Conservation (phyloP, 2,113 vertebrate genomes). For the Pterophyllum scalare region DNA sequence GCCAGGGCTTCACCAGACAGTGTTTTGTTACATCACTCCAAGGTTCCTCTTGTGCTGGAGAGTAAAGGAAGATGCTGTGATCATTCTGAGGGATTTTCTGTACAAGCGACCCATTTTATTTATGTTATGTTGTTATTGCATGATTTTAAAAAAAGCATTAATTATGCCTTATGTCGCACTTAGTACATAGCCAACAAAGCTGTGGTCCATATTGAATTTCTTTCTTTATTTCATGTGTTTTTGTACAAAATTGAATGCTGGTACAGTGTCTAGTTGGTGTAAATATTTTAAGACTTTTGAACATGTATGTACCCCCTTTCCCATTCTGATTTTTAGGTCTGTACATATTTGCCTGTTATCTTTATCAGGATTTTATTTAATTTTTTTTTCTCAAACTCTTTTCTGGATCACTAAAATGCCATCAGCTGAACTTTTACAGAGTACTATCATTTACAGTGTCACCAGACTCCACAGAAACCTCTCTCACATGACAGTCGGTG, state of each 20-base stretch:
- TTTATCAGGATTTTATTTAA: neutral
- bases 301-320: neutral
- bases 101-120: neutral
- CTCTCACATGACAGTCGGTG: constrained; percentile 46
- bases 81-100: too few species aligned
- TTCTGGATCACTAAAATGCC: neutral
- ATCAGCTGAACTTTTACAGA: constrained; percentile 14
- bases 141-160: neutral
- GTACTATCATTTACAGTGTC: constrained; percentile 37
- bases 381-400: neutral
- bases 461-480: constrained; percentile 21
- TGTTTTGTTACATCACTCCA: neutral
- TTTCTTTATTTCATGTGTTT: neutral
- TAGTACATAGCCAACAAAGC: neutral
- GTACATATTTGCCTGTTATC: neutral
- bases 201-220: neutral
- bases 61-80: too few species aligned
- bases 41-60: too few species aligned
- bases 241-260: neutral
- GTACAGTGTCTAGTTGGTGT: neutral
- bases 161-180: neutral
- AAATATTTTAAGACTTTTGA: neutral
- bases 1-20: neutral
- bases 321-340: neutral
- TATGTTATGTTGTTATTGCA: neutral